These are phyloP conservation scores for Mormyrus hasselquistii DNA, from an alignment of 2,797 vertebrate genomes.

Conservation along the genomic window DNA sequence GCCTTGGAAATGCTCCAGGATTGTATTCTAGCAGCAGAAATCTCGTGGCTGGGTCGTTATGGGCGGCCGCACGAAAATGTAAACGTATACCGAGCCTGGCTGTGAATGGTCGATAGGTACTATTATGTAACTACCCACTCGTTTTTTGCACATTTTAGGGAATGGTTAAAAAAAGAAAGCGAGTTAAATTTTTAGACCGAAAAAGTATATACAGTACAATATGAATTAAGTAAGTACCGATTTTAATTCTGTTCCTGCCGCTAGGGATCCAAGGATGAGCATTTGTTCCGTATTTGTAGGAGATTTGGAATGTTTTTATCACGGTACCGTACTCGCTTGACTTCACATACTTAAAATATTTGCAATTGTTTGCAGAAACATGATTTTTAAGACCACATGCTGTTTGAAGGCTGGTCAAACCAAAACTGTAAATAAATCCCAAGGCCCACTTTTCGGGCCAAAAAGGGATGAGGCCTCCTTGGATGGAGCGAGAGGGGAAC, in stretches of 20 bases:
- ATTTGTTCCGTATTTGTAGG: background rate
- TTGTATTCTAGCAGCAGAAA: background rate
- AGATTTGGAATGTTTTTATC: background rate
- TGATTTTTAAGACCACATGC: background rate
- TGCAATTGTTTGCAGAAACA: background rate
- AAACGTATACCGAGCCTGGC: background rate
- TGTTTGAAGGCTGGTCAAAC: background rate
- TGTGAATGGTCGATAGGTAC: background rate
- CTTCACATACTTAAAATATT: slow-evolving; percentile 4
- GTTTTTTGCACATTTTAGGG: background rate
- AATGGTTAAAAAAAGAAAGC: background rate
- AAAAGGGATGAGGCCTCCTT: background rate
- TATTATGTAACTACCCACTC: background rate
- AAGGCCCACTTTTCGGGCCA: background rate
- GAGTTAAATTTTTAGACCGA: background rate
- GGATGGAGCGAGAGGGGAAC: background rate
- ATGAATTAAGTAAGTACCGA: background rate
- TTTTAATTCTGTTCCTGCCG: background rate
- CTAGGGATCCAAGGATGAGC: background rate
- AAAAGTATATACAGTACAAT: background rate
- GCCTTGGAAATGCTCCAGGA: background rate
- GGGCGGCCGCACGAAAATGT: background rate
- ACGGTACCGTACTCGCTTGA: background rate
- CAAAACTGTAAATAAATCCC: background rate
- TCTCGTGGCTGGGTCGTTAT: background rate